Evolutionary conservation across 2,888 invertebrate species (phyloP).

Genomic region (Colostygia pectinataria): DNA sequence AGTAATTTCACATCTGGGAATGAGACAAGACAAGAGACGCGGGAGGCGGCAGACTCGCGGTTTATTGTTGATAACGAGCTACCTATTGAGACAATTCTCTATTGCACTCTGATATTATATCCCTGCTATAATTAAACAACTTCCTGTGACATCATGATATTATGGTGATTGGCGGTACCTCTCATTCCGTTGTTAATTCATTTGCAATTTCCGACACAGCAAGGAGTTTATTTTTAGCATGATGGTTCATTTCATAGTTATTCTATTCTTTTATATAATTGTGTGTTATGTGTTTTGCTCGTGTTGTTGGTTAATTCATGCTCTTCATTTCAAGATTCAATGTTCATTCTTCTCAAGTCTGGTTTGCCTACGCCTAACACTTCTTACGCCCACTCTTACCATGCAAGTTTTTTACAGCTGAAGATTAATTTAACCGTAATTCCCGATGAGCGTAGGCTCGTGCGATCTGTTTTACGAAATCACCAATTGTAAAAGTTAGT

Average conservation of each 20-base stretch:
- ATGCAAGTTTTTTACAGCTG: slow-evolving; percentile 35
- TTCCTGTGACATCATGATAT: too few species aligned
- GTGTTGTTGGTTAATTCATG: background rate
- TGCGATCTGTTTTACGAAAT: slow-evolving; percentile 42
- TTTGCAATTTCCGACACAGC: too few species aligned
- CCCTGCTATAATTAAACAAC: too few species aligned
- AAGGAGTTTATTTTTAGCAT: too few species aligned
- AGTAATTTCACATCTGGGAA: slow-evolving; percentile 39
- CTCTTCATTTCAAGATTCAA: slow-evolving; percentile 2
- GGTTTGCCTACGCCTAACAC: slow-evolving; percentile 61
- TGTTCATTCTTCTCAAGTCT: slow-evolving; percentile 44
- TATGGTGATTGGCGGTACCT: too few species aligned
- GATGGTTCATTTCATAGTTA: background rate
- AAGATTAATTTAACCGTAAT: slow-evolving; percentile 48
- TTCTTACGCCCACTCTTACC: slow-evolving; percentile 44
- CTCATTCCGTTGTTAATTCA: too few species aligned
- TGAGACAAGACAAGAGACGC: slow-evolving; percentile 37
- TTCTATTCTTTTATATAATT: too few species aligned
- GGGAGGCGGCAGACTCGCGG: slow-evolving; percentile 24
- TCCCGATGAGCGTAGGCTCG: slow-evolving; percentile 40
- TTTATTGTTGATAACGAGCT: slow-evolving; percentile 39
- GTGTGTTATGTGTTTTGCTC: background rate
- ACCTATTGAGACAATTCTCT: slow-evolving; percentile 39
- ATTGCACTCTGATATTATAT: too few species aligned
- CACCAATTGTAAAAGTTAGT: slow-evolving; percentile 29